Conservation (phyloP, 1,140 invertebrate species). For the Manduca sexta region DNA sequence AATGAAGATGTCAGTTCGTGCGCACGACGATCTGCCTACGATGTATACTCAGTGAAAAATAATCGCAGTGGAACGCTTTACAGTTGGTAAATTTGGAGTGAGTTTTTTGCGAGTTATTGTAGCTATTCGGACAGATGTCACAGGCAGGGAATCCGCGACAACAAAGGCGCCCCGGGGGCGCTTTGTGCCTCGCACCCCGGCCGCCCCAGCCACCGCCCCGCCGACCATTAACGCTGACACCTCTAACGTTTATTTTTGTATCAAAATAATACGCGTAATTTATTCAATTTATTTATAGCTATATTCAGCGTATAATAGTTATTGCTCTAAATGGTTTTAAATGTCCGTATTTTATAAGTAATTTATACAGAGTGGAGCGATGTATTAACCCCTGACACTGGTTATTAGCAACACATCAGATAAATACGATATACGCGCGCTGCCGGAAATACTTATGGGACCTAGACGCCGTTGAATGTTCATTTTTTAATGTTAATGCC, state of each 20-base stretch:
- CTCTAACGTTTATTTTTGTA: constrained; percentile 53
- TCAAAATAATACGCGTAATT: constrained; percentile 61
- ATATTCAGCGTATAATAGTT: constrained; percentile 50
- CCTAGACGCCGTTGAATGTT: constrained; percentile 24
- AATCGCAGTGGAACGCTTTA: constrained; percentile 36
- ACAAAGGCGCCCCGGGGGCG: constrained; percentile 62
- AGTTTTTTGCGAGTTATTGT: constrained; percentile 68
- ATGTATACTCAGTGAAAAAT: constrained; percentile 50
- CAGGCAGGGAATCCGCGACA: constrained; percentile 47
- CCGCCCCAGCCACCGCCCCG: constrained; percentile 46
- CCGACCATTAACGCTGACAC: constrained; percentile 62
- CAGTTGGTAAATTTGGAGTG: constrained; percentile 52
- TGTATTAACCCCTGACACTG: constrained; percentile 48
- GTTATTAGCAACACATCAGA: constrained; percentile 59
- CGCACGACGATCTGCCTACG: constrained; percentile 25
- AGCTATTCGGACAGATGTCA: constrained; percentile 68
- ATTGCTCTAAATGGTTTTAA: constrained; percentile 69
- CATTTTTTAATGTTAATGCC: constrained; percentile 25
- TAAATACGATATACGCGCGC: constrained; percentile 37
- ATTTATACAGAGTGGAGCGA: constrained; percentile 57
- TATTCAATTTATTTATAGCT: constrained; percentile 62
- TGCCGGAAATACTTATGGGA: constrained; percentile 43
- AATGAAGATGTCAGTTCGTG: constrained; percentile 44
- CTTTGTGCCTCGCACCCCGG: constrained; percentile 47
- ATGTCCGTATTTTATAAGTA: constrained; percentile 65